A percentile compares a stretch with the other conserved stretches of the same genome.
Conservation (phyloP, 30 jellyfish, hydroid and myxozoan species). For the Aurelia coerulea region DNA sequence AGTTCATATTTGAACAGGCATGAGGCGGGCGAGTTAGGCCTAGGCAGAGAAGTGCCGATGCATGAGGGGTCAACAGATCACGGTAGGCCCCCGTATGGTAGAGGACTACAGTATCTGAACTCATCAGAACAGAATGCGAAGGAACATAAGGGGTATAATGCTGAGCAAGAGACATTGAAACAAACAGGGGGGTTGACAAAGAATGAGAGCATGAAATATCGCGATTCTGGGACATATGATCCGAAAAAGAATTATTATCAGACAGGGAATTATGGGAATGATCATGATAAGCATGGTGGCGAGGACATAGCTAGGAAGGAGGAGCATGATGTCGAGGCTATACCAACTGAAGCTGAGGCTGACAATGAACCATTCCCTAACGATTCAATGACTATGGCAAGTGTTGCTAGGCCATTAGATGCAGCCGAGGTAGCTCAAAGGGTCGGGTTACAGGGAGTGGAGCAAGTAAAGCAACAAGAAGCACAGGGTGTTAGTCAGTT, state of each 20-base stretch:
- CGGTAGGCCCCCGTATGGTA: conserved; percentile 34
- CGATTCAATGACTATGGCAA: conserved; percentile 31
- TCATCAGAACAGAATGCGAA: not conserved
- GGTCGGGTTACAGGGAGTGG: not conserved
- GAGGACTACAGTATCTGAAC: conserved; percentile 33
- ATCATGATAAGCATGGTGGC: not conserved
- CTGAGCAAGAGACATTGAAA: not conserved
- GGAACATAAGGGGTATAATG: not conserved
- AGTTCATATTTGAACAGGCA: conserved; percentile 47
- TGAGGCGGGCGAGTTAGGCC: conserved; percentile 48
- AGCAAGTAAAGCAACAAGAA: conserved; percentile 16
- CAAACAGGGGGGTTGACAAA: not conserved
- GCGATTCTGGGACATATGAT: not conserved
- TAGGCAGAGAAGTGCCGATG: conserved; percentile 47
- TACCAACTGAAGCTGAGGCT: conserved; percentile 80
- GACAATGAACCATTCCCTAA: conserved; percentile 80
- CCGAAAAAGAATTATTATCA: not conserved
- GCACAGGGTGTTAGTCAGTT: not conserved
- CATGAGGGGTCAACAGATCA: conserved; percentile 9
- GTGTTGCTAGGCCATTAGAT: conserved; percentile 17
- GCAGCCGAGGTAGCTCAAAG: conserved; percentile 13
- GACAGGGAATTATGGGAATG: not conserved
- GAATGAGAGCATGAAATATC: not conserved
- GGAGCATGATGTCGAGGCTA: conserved; percentile 22
- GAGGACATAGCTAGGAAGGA: not conserved